Conservation (phyloP, 1,140 invertebrate species). For the Drosophila nigromelanica region DNA sequence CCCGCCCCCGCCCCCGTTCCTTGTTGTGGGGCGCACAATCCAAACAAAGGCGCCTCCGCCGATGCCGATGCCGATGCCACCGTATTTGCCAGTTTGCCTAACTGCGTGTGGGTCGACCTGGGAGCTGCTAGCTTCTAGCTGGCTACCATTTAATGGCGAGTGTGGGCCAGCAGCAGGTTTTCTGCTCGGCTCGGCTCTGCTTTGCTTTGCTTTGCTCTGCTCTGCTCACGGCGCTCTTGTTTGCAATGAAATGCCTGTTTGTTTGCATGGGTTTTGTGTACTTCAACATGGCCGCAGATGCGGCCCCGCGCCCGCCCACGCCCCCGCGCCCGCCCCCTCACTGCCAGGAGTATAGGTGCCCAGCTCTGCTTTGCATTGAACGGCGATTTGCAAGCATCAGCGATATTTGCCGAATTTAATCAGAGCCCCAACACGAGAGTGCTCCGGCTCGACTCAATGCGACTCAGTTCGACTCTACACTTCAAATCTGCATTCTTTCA, state of each 20-base stretch:
- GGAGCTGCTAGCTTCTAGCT: constrained; percentile 9
- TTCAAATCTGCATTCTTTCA: no score
- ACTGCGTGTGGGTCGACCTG: constrained; percentile 59
- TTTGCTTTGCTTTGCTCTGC: no score
- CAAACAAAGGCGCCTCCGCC: constrained; percentile 68
- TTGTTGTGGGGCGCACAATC: constrained; percentile 37
- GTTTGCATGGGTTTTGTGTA: constrained; percentile 81
- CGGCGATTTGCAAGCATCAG: constrained; percentile 76
- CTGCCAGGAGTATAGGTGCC: not conserved
- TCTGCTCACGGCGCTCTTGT: constrained; percentile 37
- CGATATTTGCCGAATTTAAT: constrained; percentile 81
- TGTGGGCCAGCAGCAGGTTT: constrained; percentile 6
- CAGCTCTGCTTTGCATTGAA: constrained; percentile 51
- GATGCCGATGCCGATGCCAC: constrained; percentile 24
- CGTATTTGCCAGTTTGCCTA: constrained; percentile 74
- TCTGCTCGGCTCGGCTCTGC: constrained; percentile 5
- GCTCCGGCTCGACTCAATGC: constrained; percentile 14
- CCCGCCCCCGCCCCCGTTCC: not conserved
- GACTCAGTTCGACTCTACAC: not conserved
- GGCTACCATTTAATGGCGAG: not conserved
- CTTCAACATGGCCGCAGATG: constrained; percentile 68
- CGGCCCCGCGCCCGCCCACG: not conserved
- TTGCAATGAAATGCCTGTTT: constrained; percentile 79
- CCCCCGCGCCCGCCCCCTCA: not conserved
- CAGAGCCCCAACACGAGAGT: constrained; percentile 63